Evolutionary conservation across 2,797 vertebrate species (phyloP), one percentile per base, ranked within the genome.

Genomic region (Trachops cirrhosus): DNA sequence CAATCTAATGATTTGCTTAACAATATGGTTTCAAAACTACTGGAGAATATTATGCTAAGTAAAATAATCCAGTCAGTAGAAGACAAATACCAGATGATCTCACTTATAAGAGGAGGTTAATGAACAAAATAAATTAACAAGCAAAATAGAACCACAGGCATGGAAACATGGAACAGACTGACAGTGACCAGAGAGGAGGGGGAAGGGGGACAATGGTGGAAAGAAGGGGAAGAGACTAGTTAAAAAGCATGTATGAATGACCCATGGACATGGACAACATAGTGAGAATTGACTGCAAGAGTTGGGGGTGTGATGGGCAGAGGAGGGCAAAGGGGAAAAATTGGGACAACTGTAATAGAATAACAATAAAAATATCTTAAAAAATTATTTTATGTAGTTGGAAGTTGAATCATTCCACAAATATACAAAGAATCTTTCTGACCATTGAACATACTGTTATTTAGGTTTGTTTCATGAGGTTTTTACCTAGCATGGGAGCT

Each of bases 401-500:
- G 75, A 89, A 97, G 48, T 91, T 46, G 11, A 37, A 85, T 88
- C 46, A 48, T 59, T 26, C 70, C 71, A 83, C 37, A 89, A 59
- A 95, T 59, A 93, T 11, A 64, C 73, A 94, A 96, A 97, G 22
- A 44, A 86, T 94, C 32, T 29, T 87, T 98, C 74, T 96, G 95
- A 54, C 3, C 44, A 57, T n/a, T 32, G 71, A 94, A 97, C 96
- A 75, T 73, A 46, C 52, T 77, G 73, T 75, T 96, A 91, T 77
- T 92, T 54, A 82, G 29, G 96, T 96, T 91, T 88, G 1, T 97
- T 98, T 97, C 87, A 92, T 96, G 67, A 93, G 92, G 85, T 95
- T 82, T 91, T 93, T 96, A 92, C 90, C 37, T 75, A 92, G 86
- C 93, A 19, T 21, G 37, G 50, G 88, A 97, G 93, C 90, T 71